Evolutionary conservation across 2,797 vertebrate genomes (phyloP).

Genomic region (Peromyscus attwateri): DNA sequence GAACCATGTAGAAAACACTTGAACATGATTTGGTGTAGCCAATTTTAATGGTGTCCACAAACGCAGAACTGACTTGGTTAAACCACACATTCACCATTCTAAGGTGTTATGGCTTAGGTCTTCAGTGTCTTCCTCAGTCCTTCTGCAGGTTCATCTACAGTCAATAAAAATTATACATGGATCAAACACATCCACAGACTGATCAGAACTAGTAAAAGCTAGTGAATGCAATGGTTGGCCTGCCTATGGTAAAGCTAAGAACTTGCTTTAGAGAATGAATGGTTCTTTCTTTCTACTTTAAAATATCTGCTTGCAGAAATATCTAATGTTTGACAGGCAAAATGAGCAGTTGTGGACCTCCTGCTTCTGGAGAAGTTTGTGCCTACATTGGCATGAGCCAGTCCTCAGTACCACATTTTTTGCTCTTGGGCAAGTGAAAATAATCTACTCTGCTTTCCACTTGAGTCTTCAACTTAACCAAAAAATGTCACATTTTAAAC

Average conservation of each 20-base stretch:
- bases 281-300: neutral
- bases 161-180: neutral
- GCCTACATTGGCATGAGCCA: neutral
- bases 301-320: neutral
- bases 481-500: conserved; percentile 73
- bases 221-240: neutral
- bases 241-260: neutral
- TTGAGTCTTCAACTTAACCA: neutral
- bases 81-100: neutral
- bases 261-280: neutral
- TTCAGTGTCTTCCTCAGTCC: neutral
- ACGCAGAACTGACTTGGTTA: neutral
- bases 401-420: neutral
- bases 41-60: neutral
- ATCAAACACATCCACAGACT: neutral
- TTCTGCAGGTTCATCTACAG: neutral
- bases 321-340: conserved; percentile 27
- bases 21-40: neutral
- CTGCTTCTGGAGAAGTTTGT: conserved; percentile 22
- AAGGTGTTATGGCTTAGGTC: neutral
- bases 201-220: neutral
- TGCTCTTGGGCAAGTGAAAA: conserved; percentile 18
- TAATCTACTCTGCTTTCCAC: neutral
- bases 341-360: neutral
- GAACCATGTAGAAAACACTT: neutral